A percentile compares a stretch with the other conserved stretches of the same genome.
Evolutionary conservation across 2,113 vertebrate species (phyloP).

Genomic region (Varanus salvator): DNA sequence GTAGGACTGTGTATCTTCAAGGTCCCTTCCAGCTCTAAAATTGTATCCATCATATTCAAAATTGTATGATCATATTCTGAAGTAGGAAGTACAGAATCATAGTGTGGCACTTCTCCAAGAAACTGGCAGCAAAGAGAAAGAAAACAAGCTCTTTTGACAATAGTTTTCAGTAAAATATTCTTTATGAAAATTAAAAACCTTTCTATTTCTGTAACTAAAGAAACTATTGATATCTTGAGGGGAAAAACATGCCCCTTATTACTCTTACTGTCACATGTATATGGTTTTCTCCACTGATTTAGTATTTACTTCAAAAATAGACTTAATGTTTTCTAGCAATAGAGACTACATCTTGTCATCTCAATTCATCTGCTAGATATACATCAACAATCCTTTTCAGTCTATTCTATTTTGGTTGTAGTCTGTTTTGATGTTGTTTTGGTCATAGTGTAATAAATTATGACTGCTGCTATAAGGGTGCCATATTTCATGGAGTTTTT

Average conservation of each 20-base stretch:
- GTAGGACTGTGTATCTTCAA: too few relatives aligned
- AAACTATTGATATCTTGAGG: background rate
- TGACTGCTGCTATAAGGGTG: background rate
- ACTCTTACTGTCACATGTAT: background rate
- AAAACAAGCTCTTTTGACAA: background rate
- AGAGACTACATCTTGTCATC: background rate
- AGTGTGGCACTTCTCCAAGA: background rate
- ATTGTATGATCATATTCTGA: background rate
- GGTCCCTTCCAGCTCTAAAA: too few relatives aligned
- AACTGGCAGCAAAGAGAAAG: background rate
- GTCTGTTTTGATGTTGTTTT: background rate
- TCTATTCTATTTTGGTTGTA: slow-evolving; percentile 9
- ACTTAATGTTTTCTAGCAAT: background rate
- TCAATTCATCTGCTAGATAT: too few relatives aligned
- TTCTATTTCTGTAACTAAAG: background rate
- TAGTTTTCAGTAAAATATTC: too few relatives aligned
- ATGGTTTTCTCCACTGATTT: background rate
- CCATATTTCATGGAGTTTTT: background rate
- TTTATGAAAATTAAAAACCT: too few relatives aligned
- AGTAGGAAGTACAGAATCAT: background rate
- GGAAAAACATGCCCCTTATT: background rate
- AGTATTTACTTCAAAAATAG: slow-evolving; percentile 7
- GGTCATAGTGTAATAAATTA: background rate
- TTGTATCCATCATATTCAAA: too few relatives aligned
- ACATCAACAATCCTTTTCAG: background rate